Evolutionary conservation across 2,113 vertebrate genomes (phyloP), one percentile per base, ranked within the genome.

Genomic region (Chinchilla lanigera): DNA sequence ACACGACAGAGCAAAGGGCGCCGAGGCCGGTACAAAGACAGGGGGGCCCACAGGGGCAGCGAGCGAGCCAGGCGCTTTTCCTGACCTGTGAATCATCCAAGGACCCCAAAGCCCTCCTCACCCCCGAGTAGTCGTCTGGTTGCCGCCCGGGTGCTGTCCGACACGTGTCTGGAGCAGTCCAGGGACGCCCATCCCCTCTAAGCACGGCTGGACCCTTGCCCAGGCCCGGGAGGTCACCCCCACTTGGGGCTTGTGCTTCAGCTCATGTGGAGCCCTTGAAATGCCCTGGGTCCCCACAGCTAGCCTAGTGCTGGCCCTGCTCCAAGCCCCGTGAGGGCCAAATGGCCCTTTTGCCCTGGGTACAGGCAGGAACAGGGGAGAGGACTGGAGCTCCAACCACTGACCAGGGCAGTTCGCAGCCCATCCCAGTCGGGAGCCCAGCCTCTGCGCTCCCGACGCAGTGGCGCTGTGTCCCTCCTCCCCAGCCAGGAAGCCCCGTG

Each of bases 101-200:
- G n/a, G n/a, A 13, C 35, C 61, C 69, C 24, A 58, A 22, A 47
- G 30, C 33, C 85, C 7, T 50, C 50, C 56, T 65, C 38, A 44
- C 65, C 33, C 14, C 33, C 35, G 5, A 35, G 65, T 14, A 33
- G 33, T 13, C 13, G 65, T 22, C 78, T 35, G 26, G 61, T 82
- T 17, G 41, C 77, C 69, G 22, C 14, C 1, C 0, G 13, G 50
- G 16, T 17, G 0, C 69, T 38, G 35, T 12, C 12, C 28, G 47
- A 58, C 54, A 13, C 0, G 0, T 0, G 6, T 5, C 28, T 16
- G 1, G 41, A 38, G 38, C 20, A 38, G 86, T 20, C 63, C 80
- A 56, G 3, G 33, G 89, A 50, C 50, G 0, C 14, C 0, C 4
- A 12, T 5, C 26, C 2, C 2, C 80, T 44, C 2, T 6, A 35